These are phyloP conservation scores for Drosophila kohkoa DNA, from an alignment of 1,140 invertebrate genomes.

Conservation along the genomic window DNA sequence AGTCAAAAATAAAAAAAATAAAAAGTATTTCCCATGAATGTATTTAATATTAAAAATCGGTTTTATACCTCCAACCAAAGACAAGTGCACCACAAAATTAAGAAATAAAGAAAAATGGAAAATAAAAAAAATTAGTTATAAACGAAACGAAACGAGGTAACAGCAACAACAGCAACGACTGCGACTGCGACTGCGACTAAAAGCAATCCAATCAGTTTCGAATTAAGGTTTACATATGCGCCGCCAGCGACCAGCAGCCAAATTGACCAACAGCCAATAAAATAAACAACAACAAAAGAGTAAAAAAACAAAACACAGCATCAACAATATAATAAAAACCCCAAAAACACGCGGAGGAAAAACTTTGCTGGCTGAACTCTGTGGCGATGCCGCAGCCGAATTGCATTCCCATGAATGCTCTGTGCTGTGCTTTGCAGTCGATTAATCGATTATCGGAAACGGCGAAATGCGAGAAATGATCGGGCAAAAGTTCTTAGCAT, in stretches of 20 bases:
- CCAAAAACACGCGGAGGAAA: conserved; percentile 45
- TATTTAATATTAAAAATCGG: neutral
- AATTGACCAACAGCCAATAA: conserved; percentile 74
- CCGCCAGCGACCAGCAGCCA: conserved; percentile 46
- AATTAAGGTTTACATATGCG: conserved; percentile 80
- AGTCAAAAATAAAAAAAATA: too few relatives aligned
- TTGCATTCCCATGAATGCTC: conserved; percentile 60
- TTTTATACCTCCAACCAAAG: too few relatives aligned
- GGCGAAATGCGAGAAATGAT: neutral
- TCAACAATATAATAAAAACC: conserved; percentile 24
- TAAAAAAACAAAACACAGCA: conserved; percentile 15
- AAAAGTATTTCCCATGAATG: neutral
- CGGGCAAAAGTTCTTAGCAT: conserved; percentile 72
- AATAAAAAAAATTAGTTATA: conserved; percentile 21
- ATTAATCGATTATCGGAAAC: conserved; percentile 7
- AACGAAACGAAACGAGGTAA: conserved; percentile 41
- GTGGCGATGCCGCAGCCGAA: conserved; percentile 58
- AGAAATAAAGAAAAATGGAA: conserved; percentile 50
- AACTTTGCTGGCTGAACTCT: conserved; percentile 54
- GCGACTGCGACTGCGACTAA: conserved; percentile 48
- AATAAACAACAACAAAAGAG: conserved; percentile 35
- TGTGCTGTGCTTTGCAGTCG: conserved; percentile 3
- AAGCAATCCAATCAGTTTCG: conserved; percentile 79
- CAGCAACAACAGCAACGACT: conserved; percentile 56
- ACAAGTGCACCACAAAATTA: conserved; percentile 55